Evolutionary conservation across 2,888 invertebrate species (phyloP).

Genomic region (Rhamnusium bicolor): DNA sequence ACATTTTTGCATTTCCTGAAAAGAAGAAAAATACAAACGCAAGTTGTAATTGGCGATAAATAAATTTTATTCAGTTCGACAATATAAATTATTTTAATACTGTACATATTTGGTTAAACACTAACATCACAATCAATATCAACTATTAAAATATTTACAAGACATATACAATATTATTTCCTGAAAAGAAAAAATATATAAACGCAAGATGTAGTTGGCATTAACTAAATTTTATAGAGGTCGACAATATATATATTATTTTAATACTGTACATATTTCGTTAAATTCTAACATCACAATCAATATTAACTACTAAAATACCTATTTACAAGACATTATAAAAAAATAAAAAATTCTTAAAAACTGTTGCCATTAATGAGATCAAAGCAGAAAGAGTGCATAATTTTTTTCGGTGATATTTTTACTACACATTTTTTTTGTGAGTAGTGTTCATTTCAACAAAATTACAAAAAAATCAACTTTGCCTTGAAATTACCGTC

Average conservation of each 20-base stretch:
- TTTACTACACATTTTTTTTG: not conserved
- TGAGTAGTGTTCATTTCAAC: not conserved
- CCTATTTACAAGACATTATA: slow-evolving; percentile 41
- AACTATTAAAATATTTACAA: slow-evolving; percentile 41
- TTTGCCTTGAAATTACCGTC: slow-evolving; percentile 66
- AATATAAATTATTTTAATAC: slow-evolving; percentile 40
- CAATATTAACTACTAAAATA: slow-evolving; percentile 36
- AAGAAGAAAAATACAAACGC: not conserved
- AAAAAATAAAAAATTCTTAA: no score
- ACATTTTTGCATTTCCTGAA: not conserved
- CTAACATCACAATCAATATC: slow-evolving; percentile 51
- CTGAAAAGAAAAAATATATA: not conserved
- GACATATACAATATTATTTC: not conserved
- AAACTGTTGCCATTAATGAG: slow-evolving; percentile 14
- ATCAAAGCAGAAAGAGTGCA: not conserved
- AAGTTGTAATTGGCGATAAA: slow-evolving; percentile 1
- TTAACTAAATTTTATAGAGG: slow-evolving; percentile 15
- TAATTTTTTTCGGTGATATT: not conserved
- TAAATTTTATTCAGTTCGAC: slow-evolving; percentile 14
- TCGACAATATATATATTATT: slow-evolving; percentile 29
- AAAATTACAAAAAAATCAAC: slow-evolving; percentile 51
- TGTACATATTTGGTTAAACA: slow-evolving; percentile 44
- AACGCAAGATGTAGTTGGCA: not conserved
- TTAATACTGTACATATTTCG: slow-evolving; percentile 48
- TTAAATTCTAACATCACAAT: slow-evolving; percentile 49